These are phyloP conservation scores for Larimichthys polyactis DNA, from an alignment of 2,113 vertebrate genomes.

Conservation along the genomic window DNA sequence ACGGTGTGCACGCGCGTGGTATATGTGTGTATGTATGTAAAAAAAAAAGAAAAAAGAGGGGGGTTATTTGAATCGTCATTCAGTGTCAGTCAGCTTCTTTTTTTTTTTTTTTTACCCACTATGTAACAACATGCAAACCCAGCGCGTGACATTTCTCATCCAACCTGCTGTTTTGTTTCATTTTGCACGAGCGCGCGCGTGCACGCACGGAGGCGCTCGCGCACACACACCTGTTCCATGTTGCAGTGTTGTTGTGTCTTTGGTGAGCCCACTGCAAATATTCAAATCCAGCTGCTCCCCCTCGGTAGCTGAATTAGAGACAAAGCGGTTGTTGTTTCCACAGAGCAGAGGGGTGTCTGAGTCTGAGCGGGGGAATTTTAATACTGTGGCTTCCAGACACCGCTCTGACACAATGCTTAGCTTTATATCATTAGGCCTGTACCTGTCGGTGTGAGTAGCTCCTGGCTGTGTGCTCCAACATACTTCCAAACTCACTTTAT, in stretches of 20 bases:
- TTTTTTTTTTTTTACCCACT: background rate
- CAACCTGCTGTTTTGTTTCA: slow-evolving; percentile 43
- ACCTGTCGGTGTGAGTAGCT: slow-evolving; percentile 49
- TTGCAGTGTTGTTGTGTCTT: slow-evolving; percentile 74
- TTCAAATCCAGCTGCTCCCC: slow-evolving; percentile 55
- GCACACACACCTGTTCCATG: slow-evolving; percentile 81
- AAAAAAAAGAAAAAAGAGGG: background rate
- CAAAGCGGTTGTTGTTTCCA: slow-evolving; percentile 51
- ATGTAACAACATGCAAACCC: slow-evolving; percentile 17
- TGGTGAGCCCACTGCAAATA: slow-evolving; percentile 36
- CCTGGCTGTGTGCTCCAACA: background rate
- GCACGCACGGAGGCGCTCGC: slow-evolving; percentile 12
- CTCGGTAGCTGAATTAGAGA: slow-evolving; percentile 45
- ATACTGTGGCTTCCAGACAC: slow-evolving; percentile 44
- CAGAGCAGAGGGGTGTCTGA: slow-evolving; percentile 34
- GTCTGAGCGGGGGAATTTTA: slow-evolving; percentile 33
- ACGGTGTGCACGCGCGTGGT: slow-evolving; percentile 22
- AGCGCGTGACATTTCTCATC: slow-evolving; percentile 24
- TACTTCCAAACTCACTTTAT: slow-evolving; percentile 50
- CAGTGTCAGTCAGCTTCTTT: background rate
- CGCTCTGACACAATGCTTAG: slow-evolving; percentile 31
- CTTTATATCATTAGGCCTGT: slow-evolving; percentile 38
- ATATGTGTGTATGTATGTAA: slow-evolving; percentile 8
- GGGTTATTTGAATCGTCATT: slow-evolving; percentile 23
- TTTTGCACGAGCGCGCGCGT: slow-evolving; percentile 36